phyloP scores from a whole-genome alignment of 1,140 invertebrate species.

The Brachionus rubens region DNA sequence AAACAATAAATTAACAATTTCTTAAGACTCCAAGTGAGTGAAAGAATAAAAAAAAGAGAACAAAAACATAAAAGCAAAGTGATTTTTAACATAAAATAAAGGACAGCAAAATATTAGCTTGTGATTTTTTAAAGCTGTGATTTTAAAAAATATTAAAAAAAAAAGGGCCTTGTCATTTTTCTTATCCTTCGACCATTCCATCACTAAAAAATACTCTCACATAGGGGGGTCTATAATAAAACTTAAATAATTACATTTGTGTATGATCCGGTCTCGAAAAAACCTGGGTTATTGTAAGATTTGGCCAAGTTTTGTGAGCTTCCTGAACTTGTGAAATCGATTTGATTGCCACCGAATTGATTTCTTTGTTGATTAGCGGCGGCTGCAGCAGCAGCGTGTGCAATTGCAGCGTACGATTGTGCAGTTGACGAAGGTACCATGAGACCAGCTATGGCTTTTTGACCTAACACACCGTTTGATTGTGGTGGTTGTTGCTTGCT shows the following conservation, averaged over 20 bases:
- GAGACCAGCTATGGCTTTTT: not conserved
- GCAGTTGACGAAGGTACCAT: constrained; percentile 6
- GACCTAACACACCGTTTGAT: not conserved
- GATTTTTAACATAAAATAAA: constrained; percentile 17
- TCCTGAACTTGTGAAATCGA: constrained; percentile 13
- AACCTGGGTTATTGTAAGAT: constrained; percentile 42
- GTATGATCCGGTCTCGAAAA: constrained; percentile 30
- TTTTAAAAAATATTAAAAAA: not conserved
- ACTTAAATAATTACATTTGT: constrained; percentile 29
- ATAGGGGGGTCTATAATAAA: not conserved
- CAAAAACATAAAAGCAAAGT: constrained; percentile 8
- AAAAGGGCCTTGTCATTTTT: not conserved
- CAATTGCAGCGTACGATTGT: constrained; percentile 32
- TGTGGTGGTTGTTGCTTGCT: too few species aligned
- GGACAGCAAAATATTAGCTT: constrained; percentile 22
- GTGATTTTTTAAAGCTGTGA: constrained; percentile 24
- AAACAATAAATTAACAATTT: not conserved
- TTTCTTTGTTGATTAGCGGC: constrained; percentile 41
- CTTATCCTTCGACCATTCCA: not conserved
- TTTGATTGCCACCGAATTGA: constrained; percentile 29
- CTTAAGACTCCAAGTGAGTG: not conserved
- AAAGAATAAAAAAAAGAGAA: not conserved
- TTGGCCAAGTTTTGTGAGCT: constrained; percentile 13
- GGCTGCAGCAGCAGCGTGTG: constrained; percentile 31
- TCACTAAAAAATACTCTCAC: not conserved